phyloP scores from a whole-genome alignment of 2,113 vertebrate species.

The Lates calcarifer region DNA sequence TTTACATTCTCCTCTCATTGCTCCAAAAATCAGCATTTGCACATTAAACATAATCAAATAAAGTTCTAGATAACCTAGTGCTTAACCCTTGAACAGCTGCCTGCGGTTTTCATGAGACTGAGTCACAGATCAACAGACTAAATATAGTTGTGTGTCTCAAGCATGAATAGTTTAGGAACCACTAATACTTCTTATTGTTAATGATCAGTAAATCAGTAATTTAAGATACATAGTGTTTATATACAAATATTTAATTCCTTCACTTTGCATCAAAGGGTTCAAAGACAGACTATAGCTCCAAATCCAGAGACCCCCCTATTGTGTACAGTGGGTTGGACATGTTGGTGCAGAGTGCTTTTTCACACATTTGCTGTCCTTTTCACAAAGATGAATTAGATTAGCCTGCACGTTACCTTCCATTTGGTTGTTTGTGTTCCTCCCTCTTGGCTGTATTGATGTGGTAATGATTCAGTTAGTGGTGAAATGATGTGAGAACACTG shows the following conservation, averaged over 20 bases:
- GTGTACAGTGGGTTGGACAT: background rate
- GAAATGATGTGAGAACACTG: constrained; percentile 45
- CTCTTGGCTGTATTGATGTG: constrained; percentile 54
- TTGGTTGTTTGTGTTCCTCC: constrained; percentile 57
- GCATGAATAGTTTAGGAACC: constrained; percentile 9
- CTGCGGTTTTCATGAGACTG: background rate
- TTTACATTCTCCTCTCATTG: background rate
- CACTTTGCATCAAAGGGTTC: background rate
- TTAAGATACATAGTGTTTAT: background rate
- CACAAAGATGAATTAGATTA: constrained; percentile 67
- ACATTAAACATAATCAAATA: background rate
- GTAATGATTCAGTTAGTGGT: constrained; percentile 69
- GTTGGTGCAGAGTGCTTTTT: background rate
- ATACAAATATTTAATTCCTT: background rate
- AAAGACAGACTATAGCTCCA: background rate
- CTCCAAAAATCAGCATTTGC: background rate
- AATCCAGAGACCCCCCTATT: background rate
- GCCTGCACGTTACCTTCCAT: constrained; percentile 35
- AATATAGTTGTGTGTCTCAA: background rate
- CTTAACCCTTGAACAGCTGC: background rate
- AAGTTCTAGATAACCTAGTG: no score
- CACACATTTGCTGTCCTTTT: constrained; percentile 49
- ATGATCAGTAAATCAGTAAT: background rate
- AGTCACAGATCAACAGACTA: constrained; percentile 5
- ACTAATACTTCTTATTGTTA: constrained; percentile 1